phyloP scores from a whole-genome alignment of 2,888 invertebrate species.

The Drosophila subquinaria region DNA sequence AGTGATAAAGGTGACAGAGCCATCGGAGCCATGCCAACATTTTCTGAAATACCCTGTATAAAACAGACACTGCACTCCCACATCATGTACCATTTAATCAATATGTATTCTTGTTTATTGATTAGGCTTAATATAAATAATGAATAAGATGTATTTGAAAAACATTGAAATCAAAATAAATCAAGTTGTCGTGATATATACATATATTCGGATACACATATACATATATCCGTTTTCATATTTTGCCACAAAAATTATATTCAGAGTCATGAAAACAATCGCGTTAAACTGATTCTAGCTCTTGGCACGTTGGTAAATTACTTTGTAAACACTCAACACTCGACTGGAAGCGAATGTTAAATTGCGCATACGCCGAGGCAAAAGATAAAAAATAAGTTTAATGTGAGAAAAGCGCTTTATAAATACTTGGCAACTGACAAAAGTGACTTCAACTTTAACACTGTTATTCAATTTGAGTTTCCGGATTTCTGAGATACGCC shows the following conservation, averaged over 20 bases:
- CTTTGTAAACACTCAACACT: constrained; percentile 59
- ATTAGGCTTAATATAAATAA: not conserved
- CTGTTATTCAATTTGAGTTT: constrained; percentile 71
- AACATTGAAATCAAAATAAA: constrained; percentile 9
- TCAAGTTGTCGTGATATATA: too few relatives aligned
- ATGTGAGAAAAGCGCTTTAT: constrained; percentile 67
- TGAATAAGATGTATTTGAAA: not conserved
- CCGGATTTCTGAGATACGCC: constrained; percentile 34
- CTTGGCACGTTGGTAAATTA: constrained; percentile 54
- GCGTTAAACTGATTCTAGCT: constrained; percentile 39
- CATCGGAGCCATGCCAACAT: not conserved
- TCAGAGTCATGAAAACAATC: constrained; percentile 37
- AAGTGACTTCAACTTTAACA: constrained; percentile 58
- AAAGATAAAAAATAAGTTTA: constrained; percentile 61
- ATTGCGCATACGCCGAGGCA: constrained; percentile 69
- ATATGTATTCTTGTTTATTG: not conserved
- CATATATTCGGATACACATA: too few relatives aligned
- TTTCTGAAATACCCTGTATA: not conserved
- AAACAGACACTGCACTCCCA: constrained; percentile 2
- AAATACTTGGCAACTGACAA: constrained; percentile 71
- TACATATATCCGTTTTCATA: constrained; percentile 23
- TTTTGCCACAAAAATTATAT: constrained; percentile 32
- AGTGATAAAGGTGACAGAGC: constrained; percentile 19
- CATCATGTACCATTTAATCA: not conserved
- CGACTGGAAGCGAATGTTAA: constrained; percentile 40